A percentile compares a stretch with the other conserved stretches of the same genome.
phyloP scores from a whole-genome alignment of 2,888 invertebrate species.

The Acrobasis consociella region DNA sequence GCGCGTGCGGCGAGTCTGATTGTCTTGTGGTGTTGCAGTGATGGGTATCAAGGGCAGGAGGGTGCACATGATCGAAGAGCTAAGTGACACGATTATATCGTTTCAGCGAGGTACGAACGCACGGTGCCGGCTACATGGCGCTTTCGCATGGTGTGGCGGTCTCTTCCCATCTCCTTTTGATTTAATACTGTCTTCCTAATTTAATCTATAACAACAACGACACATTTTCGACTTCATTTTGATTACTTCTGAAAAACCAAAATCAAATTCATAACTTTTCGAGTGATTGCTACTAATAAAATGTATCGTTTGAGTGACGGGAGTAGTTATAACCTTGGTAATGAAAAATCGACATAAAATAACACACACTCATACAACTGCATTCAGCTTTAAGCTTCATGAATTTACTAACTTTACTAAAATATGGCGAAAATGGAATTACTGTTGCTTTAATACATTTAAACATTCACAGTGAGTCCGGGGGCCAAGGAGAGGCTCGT shows the following conservation, averaged over 20 bases:
- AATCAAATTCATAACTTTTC: conserved; percentile 20
- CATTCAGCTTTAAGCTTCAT: conserved; percentile 61
- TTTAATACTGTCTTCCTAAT: conserved; percentile 1
- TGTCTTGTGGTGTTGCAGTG: conserved; percentile 87
- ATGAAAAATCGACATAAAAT: conserved; percentile 26
- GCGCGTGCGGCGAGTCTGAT: conserved; percentile 47
- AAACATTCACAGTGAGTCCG: conserved; percentile 89
- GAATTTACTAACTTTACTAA: conserved; percentile 34
- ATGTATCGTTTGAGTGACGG: conserved; percentile 17
- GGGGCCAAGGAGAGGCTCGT: conserved; percentile 97
- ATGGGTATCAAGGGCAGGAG: conserved; percentile 99
- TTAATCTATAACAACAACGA: not conserved
- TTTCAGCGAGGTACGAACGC: conserved; percentile 97
- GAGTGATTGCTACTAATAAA: conserved; percentile 21
- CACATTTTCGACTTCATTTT: conserved; percentile 7
- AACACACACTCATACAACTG: conserved; percentile 55
- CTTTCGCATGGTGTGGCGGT: conserved; percentile 74
- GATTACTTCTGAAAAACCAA: not conserved
- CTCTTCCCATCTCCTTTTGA: conserved; percentile 42
- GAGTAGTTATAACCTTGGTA: conserved; percentile 10
- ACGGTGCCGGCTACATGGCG: conserved; percentile 55
- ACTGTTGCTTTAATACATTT: conserved; percentile 24
- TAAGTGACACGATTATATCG: conserved; percentile 99
- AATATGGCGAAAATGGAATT: conserved; percentile 5
- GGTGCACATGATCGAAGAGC: conserved; percentile 99